Evolutionary conservation across 2,797 vertebrate species (phyloP).

Genomic region (Gymnodraco acuticeps): DNA sequence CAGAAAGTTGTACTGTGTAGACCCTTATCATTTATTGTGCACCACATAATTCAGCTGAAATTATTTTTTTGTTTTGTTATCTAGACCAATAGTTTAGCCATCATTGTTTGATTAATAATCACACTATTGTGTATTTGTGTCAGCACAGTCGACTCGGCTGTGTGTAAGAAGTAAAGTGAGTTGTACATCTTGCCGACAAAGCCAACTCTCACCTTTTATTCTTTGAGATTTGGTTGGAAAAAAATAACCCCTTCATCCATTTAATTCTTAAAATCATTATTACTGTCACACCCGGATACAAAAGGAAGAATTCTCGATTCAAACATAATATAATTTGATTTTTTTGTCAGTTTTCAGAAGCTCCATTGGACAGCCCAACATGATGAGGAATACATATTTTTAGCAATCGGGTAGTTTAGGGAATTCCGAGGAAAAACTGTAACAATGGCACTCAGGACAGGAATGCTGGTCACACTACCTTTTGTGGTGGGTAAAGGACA

Average conservation of each 20-base stretch:
- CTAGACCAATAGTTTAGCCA: constrained; percentile 2
- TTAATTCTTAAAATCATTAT: not conserved
- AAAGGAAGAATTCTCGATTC: not conserved
- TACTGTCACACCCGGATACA: not conserved
- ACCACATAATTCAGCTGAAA: constrained; percentile 16
- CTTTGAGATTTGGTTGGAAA: constrained; percentile 2
- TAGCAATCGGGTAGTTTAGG: not conserved
- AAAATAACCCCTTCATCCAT: not conserved
- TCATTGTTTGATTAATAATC: constrained; percentile 39
- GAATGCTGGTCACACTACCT: constrained; percentile 26
- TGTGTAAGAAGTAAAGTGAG: constrained; percentile 21
- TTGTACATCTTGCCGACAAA: constrained; percentile 31
- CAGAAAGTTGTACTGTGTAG: not conserved
- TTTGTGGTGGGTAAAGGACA: constrained; percentile 25
- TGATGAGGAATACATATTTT: constrained; percentile 29
- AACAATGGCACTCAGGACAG: constrained; percentile 48
- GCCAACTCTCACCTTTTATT: not conserved
- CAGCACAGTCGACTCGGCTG: not conserved
- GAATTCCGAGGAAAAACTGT: constrained; percentile 51
- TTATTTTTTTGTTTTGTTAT: constrained; percentile 2
- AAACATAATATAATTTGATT: not conserved
- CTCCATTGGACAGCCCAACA: not conserved
- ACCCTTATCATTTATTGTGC: constrained; percentile 7
- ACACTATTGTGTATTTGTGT: constrained; percentile 29
- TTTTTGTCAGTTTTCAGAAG: constrained; percentile 6